These are phyloP conservation scores for Paradoxurus hermaphroditus DNA, from an alignment of 2,113 vertebrate species.

Conservation along the genomic window DNA sequence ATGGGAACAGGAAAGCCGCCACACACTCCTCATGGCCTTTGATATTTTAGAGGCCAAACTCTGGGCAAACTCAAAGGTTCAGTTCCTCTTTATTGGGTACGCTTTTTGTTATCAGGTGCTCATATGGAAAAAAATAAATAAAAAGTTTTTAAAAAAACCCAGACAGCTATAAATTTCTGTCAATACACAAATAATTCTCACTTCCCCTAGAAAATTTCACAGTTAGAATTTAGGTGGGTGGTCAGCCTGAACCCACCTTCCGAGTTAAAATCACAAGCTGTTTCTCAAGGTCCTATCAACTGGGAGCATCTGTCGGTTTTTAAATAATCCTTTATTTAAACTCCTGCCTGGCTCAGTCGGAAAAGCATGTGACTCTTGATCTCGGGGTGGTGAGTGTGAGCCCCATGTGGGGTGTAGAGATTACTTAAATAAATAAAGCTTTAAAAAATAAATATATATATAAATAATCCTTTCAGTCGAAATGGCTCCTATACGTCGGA, in stretches of 20 bases:
- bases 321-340: background rate
- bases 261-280: conserved; percentile 13
- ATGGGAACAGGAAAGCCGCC: background rate
- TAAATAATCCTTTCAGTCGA: conserved; percentile 13
- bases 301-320: background rate
- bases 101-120: conserved; percentile 35
- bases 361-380: too few relatives aligned
- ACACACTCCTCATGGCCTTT: background rate
- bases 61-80: background rate
- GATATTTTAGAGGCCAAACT: background rate
- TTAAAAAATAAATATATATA: too few relatives aligned
- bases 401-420: too few relatives aligned
- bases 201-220: conserved; percentile 66
- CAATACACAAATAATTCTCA: conserved; percentile 64
- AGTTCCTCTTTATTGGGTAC: background rate
- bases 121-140: background rate
- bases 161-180: conserved; percentile 46
- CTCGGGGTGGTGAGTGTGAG: too few relatives aligned
- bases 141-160: background rate
- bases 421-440: too few relatives aligned
- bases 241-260: background rate
- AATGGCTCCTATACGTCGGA: background rate
- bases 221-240: conserved; percentile 17
- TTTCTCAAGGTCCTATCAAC: background rate
- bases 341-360: too few relatives aligned